Evolutionary conservation across 1,140 invertebrate species (phyloP), one percentile per base, ranked within the genome.

Genomic region (Stenopsyche tienmushanensis): DNA sequence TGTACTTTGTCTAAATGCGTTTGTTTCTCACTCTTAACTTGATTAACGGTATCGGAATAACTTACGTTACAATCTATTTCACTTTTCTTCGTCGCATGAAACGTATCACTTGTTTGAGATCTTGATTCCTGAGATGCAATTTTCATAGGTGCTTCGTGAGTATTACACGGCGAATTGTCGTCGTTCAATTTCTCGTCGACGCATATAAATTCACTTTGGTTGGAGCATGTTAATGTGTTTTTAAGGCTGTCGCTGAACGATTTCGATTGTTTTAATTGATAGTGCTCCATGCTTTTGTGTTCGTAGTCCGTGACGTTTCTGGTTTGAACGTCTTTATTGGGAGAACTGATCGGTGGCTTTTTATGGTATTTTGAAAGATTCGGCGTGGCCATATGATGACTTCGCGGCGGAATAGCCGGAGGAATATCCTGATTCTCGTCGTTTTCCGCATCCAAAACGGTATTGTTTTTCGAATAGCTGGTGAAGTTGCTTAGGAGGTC

Each of bases 401-500:
- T 64, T 17, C 78, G 74, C 15, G 77, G 77, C 3, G 78, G 78
- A 0, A 80, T 78, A 3, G 77, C 76, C 2, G 78, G 78, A n/a
- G 78, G 78, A 8, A 72, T 66, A 13, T 75, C 76, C 25, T 75
- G 73, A 29, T 66, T 25, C 3, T 15, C 41, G 21, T 24, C 45
- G 8, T 3, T 21, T 1, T 18, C 7, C 9, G 21, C 26, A 44
- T n/a, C 25, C 13, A n/a, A 3, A 20, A 9, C 5, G 9, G 18
- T 24, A 3, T 8, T 9, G 25, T 41, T 55, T n/a, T 74, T 73
- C 26, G 75, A 71, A 60, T 72, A 73, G 39, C 75, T 77, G 68
- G 72, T 75, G 54, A 80, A 80, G 69, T 80, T 72, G 1, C 75
- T 71, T 77, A 80, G 78, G 18, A 80, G 71, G 60, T 80, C 78